Conservation (phyloP, 2,888 invertebrate species). For the Drosophila birchii region DNA sequence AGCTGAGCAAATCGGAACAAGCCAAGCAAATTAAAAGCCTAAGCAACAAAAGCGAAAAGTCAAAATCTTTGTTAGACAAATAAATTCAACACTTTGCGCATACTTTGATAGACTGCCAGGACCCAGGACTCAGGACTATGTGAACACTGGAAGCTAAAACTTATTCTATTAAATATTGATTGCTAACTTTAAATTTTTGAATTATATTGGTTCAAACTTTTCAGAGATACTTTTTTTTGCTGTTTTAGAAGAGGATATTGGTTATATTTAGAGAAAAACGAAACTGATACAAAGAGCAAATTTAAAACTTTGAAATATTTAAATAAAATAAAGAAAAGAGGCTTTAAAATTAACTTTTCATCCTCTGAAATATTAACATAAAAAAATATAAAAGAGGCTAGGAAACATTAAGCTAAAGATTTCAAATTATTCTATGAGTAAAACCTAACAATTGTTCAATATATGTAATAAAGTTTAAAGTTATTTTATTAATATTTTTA, state of each 20-base stretch:
- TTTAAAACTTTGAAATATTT: not conserved
- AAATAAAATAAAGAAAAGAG: not conserved
- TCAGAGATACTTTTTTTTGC: not conserved
- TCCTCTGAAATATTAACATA: not conserved
- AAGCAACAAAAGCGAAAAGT: conserved; percentile 40
- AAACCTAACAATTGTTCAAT: too few species aligned
- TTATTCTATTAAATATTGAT: not conserved
- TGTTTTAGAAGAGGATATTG: too few species aligned
- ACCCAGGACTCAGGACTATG: not conserved
- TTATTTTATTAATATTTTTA: not conserved
- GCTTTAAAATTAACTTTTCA: too few species aligned
- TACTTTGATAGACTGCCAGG: conserved; percentile 27
- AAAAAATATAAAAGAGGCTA: too few species aligned
- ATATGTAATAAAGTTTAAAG: not conserved
- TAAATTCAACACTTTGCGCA: conserved; percentile 54
- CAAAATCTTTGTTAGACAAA: conserved; percentile 43
- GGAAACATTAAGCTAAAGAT: not conserved
- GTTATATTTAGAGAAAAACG: too few species aligned
- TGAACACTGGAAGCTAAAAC: conserved; percentile 1
- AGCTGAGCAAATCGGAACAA: conserved; percentile 18
- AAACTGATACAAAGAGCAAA: too few species aligned
- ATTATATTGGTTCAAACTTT: not conserved
- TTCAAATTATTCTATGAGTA: too few species aligned
- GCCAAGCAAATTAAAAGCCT: conserved; percentile 47
- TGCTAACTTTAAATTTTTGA: too few species aligned